Base-by-base conservation (phyloP, 2,113 vertebrate species). In the Xenopus borealis region DNA sequence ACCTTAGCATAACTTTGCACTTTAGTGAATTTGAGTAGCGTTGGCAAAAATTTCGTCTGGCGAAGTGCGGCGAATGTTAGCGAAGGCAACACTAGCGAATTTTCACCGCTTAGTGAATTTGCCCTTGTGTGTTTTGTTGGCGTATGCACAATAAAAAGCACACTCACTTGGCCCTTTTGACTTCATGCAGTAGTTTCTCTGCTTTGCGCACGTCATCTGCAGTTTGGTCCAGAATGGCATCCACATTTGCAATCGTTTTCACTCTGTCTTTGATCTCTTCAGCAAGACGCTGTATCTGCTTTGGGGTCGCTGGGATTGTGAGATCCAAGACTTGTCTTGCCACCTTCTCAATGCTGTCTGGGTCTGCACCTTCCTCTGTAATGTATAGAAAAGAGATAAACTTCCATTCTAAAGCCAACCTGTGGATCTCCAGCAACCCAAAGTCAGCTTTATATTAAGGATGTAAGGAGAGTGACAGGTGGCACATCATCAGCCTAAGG, bases 291-390 rank as follows among this genome's bases (percentile, higher is more conserved):
- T 85, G 89, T 82, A 98, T 98, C 88, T 98, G 95, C 45, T 92
- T 86, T 0, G 96, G 93, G 0, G 95, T 94, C 0, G 97, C 96
- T 0, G 96, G 96, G 72, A 99, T 97, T 12, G 95, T 96, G 33
- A 99, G 91, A 82, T 94, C 91, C 86, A 99, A 78, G 57, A 98
- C 97, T 0, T 88, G 91, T 77, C 91, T 95, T 0, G 97, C 96
- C 53, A 99, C 92, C 13, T 88, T 90, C 78, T 97, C 95, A 30
- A 98, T 98, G 85, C 95, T 98, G 82, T 97, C 95, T 0, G 97
- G 97, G 81, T 98, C 95, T 0, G 97, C 97, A 0, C 96, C 96
- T 68, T 99, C 97, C 88, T 98, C 97, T 99, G 85, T 1, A 10
- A 63, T 69, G 1, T 10, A 81, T 64, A 84, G 69, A 27, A 27